Base-by-base conservation (phyloP, 2,797 vertebrate species). In the Argentina silus region DNA sequence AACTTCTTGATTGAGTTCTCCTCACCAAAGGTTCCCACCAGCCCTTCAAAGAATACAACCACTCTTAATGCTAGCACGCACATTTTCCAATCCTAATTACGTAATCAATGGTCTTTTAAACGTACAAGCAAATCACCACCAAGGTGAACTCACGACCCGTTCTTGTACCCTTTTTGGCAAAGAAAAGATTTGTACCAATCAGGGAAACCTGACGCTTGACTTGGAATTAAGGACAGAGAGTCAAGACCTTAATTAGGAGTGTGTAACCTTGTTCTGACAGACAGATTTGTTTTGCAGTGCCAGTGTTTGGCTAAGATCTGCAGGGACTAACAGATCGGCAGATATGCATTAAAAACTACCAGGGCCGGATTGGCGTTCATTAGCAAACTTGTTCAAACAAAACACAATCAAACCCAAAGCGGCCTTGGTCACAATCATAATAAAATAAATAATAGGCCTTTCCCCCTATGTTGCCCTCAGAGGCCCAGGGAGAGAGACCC, bases 361-460 rank as follows among this genome's bases (percentile, higher is more conserved):
- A 87, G 85, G 88, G 81, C 91, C 87, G 91, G 89, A 92, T 93
- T 93, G 89, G 90, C 86, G 93, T 96, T 96, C 96, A 96, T 97
- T 95, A 92, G 91, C 81, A 82, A 86, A 91, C 90, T 88, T 89
- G 90, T 92, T 93, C 88, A 94, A 94, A 93, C 92, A 93, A 93
- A 94, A 93, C 90, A 92, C 86, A 94, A 94, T 94, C 93, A 93
- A 92, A 93, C 81, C 83, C 85, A 87, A 86, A 88, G 86, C 79
- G 56, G 86, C 84, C 75, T 84, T 6, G 19, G 78, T 80, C 76
- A 50, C 80, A 84, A 83, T 91, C 85, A 86, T 88, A 91, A 92
- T 92, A 92, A 85, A 75, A 87, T 85, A 87, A 90, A 90, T 93
- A 93, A 90, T 90, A 80, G 87, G 78, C 78, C 88, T 88, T 90